Percentiles rank a stretch among this genome's conserved stretches.
Evolutionary conservation across 2,888 invertebrate species (phyloP).

Genomic region (Xylota segnis): DNA sequence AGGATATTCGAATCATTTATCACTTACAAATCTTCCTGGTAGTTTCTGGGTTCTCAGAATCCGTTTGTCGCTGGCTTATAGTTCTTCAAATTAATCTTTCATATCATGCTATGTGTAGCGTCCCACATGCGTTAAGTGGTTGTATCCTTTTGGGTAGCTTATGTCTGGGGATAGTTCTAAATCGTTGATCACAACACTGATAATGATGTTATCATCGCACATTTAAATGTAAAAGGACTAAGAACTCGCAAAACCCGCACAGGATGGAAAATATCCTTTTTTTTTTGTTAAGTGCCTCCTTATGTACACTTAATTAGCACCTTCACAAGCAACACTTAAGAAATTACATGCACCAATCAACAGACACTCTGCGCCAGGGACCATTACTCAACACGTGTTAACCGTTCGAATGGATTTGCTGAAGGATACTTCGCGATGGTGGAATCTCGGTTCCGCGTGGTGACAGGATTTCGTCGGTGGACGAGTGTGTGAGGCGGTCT

Average conservation of each 20-base stretch:
- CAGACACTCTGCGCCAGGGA: conserved; percentile 31
- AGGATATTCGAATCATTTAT: conserved; percentile 58
- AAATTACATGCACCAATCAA: conserved; percentile 65
- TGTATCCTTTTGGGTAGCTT: conserved; percentile 37
- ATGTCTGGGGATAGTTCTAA: background rate
- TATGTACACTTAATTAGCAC: conserved; percentile 65
- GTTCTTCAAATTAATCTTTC: conserved; percentile 46
- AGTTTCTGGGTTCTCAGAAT: conserved; percentile 46
- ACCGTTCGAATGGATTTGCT: conserved; percentile 22
- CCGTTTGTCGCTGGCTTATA: conserved; percentile 4
- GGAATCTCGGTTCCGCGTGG: conserved; percentile 35
- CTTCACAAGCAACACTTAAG: conserved; percentile 53
- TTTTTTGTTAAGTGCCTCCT: conserved; percentile 33
- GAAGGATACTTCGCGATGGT: conserved; percentile 26
- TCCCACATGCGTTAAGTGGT: background rate
- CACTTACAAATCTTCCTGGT: conserved; percentile 62
- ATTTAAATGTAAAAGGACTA: conserved; percentile 31
- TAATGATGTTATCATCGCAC: conserved; percentile 29
- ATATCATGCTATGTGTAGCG: conserved; percentile 13
- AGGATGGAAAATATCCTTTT: conserved; percentile 2
- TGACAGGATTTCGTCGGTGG: conserved; percentile 13
- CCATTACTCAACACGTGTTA: conserved; percentile 60
- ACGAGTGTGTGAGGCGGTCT: background rate
- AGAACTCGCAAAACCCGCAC: conserved; percentile 17
- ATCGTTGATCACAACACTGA: conserved; percentile 25